Conservation (phyloP, 2,888 invertebrate species). For the Hirtodrosophila duncani region DNA sequence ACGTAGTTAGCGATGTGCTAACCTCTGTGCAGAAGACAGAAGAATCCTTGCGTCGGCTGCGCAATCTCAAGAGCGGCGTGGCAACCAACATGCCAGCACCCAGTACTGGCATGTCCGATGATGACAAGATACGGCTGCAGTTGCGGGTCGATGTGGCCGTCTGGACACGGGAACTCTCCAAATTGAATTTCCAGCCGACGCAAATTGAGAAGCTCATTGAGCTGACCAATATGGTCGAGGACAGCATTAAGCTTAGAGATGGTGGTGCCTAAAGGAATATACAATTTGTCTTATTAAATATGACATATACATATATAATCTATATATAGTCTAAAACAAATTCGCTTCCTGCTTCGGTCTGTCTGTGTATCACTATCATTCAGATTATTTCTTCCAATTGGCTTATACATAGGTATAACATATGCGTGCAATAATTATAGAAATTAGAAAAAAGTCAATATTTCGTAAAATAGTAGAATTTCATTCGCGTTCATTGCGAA, state of each 20-base stretch:
- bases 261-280: slow-evolving; percentile 4
- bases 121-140: slow-evolving; percentile 95
- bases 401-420: no score
- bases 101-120: slow-evolving; percentile 84
- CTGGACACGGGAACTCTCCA: slow-evolving; percentile 83
- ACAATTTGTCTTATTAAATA: no score
- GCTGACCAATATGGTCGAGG: slow-evolving; percentile 82
- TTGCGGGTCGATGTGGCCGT: slow-evolving; percentile 90
- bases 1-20: slow-evolving; percentile 90
- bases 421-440: no score
- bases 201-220: slow-evolving; percentile 82
- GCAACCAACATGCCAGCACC: slow-evolving; percentile 57
- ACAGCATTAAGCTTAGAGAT: slow-evolving; percentile 80
- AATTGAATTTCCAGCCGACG: slow-evolving; percentile 80
- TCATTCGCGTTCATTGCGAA: no score
- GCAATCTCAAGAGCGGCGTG: slow-evolving; percentile 87
- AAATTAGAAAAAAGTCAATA: no score
- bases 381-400: no score
- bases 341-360: no score
- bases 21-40: slow-evolving; percentile 97
- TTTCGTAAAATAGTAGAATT: no score
- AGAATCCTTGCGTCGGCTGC: slow-evolving; percentile 93
- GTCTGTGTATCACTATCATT: no score
- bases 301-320: no score
- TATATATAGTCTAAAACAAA: no score